phyloP scores from a whole-genome alignment of 2,888 invertebrate genomes.

The Aphidoletes aphidimyza region DNA sequence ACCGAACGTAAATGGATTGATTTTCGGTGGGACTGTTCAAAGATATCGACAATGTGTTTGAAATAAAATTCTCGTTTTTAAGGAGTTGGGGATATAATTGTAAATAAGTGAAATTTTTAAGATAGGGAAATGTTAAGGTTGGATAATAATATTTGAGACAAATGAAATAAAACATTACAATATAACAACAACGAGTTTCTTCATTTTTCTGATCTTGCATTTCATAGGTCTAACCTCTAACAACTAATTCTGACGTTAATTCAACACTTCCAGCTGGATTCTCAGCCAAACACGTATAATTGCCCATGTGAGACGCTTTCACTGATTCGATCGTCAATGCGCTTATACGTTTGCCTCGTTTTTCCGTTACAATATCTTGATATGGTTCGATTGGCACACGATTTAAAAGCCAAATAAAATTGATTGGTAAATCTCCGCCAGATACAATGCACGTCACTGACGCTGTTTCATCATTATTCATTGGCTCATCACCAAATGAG shows the following conservation, averaged over 20 bases:
- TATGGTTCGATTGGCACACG: constrained; percentile 66
- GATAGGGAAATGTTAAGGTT: no score
- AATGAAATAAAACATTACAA: no score
- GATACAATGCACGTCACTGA: constrained; percentile 68
- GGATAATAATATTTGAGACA: no score
- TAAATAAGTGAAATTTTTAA: no score
- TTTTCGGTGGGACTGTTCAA: not conserved
- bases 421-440: constrained; percentile 70
- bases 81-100: no score
- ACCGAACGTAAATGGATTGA: constrained; percentile 79
- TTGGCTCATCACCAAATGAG: no score
- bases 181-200: no score
- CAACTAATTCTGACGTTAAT: constrained; percentile 76
- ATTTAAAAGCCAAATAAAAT: constrained; percentile 72
- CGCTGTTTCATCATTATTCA: no score
- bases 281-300: constrained; percentile 80
- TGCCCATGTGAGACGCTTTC: constrained; percentile 76
- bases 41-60: no score
- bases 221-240: constrained; percentile 71
- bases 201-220: no score
- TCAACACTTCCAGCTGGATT: constrained; percentile 78
- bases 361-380: constrained; percentile 64
- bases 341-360: constrained; percentile 68
- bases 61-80: no score
- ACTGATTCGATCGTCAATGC: constrained; percentile 76